phyloP scores from a whole-genome alignment of 2,888 invertebrate species.

The Drosophila affinis region DNA sequence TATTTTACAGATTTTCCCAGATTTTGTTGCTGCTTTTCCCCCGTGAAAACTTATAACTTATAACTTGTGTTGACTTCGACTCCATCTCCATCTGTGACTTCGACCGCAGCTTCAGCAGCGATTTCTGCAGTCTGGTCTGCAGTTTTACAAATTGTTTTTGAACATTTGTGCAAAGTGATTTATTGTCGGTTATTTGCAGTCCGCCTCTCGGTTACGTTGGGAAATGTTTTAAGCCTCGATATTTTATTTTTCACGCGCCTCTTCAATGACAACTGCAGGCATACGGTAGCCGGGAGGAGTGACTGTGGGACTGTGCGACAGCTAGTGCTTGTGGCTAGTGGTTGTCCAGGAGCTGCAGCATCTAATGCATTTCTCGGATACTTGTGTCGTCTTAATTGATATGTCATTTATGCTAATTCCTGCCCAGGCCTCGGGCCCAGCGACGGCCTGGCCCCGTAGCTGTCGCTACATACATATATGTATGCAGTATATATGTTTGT shows the following conservation, averaged over 20 bases:
- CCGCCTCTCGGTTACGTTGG: constrained; percentile 60
- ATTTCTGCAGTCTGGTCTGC: constrained; percentile 48
- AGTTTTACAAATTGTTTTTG: constrained; percentile 57
- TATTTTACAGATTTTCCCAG: constrained; percentile 25
- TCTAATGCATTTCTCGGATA: constrained; percentile 78
- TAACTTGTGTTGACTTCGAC: constrained; percentile 63
- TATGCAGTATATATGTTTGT: background rate
- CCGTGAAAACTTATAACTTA: constrained; percentile 68
- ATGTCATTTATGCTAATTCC: constrained; percentile 74
- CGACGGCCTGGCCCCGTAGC: background rate
- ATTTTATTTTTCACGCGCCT: constrained; percentile 54
- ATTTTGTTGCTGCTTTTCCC: constrained; percentile 28
- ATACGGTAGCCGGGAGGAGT: constrained; percentile 54
- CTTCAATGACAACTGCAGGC: constrained; percentile 33
- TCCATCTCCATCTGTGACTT: background rate
- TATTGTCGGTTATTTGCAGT: constrained; percentile 72
- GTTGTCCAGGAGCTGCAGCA: constrained; percentile 20
- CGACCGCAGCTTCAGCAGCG: constrained; percentile 25
- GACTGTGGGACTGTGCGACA: background rate
- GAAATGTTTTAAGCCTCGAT: constrained; percentile 60
- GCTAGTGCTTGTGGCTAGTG: background rate
- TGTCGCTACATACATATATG: background rate
- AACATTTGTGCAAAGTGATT: constrained; percentile 72
- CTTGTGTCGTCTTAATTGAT: constrained; percentile 72
- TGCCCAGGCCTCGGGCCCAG: constrained; percentile 17